Evolutionary conservation across 2,888 invertebrate genomes (phyloP).

Genomic region (Tholera decimalis): DNA sequence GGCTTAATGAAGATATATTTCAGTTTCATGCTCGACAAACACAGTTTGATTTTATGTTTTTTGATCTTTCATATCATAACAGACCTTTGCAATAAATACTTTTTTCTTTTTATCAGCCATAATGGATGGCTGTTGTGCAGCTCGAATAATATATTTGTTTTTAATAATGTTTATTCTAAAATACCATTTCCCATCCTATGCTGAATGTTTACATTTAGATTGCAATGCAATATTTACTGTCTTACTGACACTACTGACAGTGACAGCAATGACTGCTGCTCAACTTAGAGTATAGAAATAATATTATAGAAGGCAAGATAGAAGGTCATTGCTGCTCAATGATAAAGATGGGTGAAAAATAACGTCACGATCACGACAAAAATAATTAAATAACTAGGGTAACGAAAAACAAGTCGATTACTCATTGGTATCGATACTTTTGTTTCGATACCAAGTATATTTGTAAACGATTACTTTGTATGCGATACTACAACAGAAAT

Average conservation of each 20-base stretch:
- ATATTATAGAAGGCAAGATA: too few species aligned
- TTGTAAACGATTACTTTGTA: too few species aligned
- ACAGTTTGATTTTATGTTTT: background rate
- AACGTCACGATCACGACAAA: too few species aligned
- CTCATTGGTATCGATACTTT: too few species aligned
- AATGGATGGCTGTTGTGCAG: background rate
- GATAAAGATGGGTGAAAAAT: too few species aligned
- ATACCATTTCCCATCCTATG: background rate
- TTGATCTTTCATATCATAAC: background rate
- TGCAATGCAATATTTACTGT: background rate
- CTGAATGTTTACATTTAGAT: conserved; percentile 36
- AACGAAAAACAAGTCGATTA: too few species aligned
- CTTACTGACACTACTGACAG: conserved; percentile 13
- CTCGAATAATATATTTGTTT: background rate
- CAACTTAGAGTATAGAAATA: too few species aligned
- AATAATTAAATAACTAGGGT: too few species aligned
- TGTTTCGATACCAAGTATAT: too few species aligned
- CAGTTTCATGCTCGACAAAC: background rate
- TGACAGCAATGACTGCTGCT: too few species aligned
- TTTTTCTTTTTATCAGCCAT: conserved; percentile 90
- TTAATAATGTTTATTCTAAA: background rate
- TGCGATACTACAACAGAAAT: too few species aligned
- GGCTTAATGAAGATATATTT: background rate
- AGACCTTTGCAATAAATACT: conserved; percentile 81
- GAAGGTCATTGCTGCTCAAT: too few species aligned